Base-by-base conservation (phyloP, 2,888 invertebrate genomes). In the Agrotis exclamationis region DNA sequence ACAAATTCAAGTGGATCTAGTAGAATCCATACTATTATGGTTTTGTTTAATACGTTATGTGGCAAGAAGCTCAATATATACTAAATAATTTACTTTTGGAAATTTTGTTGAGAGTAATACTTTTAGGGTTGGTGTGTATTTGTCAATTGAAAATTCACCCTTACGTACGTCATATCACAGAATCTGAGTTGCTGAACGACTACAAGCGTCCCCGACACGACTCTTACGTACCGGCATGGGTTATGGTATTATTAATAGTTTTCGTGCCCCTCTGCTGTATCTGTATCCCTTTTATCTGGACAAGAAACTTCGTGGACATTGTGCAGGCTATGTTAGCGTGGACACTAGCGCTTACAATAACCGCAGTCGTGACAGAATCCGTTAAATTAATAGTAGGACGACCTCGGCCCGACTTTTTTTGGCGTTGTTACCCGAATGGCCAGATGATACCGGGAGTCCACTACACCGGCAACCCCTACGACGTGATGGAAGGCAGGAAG, bases 351-450 rank as follows among this genome's bases (percentile, higher is more conserved):
- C 90, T 97, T 65, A 96, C 97, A 22, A 89, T 98, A 65, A 97
- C 97, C 86, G 97, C 97, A 50, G 91, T 97, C 14, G 86, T 97
- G 51, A 97, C 97, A 33, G 97, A 97, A 89, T 87, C 95, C 47
- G 91, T 97, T 11, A 97, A 97, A 89, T 87, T 97, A 47, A 92
- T 96, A 58, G 97, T 97, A 11, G 96, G 97, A 5, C 96, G 98
- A 75, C 98, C 98, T 2, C 96, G 99, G 20, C 99, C 99, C 2
- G 98, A 98, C 90, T 99, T 97, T 90, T 97, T 97, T 88, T 97
- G 97, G 92, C 97, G 98, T 44, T 99, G 99, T 90, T 98, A 97
- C 90, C 98, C 98, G 0, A 97, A 97, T 88, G 98, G 98, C 0
- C 96, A 95, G 78, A 76, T 86, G 20, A 91, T 92, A 39, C 54